phyloP scores from a whole-genome alignment of 2,113 vertebrate genomes.

The Ceratotherium simum region DNA sequence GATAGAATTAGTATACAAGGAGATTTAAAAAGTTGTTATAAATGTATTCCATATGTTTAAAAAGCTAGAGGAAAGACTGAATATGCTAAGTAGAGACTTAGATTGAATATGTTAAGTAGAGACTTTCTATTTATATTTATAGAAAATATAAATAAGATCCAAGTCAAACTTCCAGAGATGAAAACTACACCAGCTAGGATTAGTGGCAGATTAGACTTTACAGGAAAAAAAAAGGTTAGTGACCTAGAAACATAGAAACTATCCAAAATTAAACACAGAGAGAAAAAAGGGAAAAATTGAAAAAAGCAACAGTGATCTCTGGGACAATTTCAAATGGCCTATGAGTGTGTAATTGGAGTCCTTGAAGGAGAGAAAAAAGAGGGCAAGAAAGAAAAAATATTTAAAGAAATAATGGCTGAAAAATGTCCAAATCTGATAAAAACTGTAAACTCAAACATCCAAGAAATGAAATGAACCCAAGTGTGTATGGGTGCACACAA shows the following conservation, averaged over 20 bases:
- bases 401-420: not conserved
- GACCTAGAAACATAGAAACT: not conserved
- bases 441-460: not conserved
- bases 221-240: not conserved
- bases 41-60: not conserved
- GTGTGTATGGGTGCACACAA: too few relatives aligned
- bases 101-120: not conserved
- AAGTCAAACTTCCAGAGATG: not conserved
- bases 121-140: too few relatives aligned
- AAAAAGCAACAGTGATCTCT: not conserved
- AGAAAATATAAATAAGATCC: not conserved
- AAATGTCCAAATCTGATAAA: not conserved
- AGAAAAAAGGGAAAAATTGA: not conserved
- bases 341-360: not conserved
- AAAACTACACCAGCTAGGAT: not conserved
- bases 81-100: not conserved
- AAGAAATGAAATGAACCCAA: not conserved
- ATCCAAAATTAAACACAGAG: not conserved
- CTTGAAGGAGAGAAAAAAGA: not conserved
- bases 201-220: not conserved
- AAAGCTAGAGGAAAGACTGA: not conserved
- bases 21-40: not conserved
- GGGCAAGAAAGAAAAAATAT: not conserved
- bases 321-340: not conserved
- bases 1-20: not conserved